Percentiles rank a stretch among this genome's conserved stretches.
Conservation (phyloP, 2,797 vertebrate genomes). For the Nyctibius grandis region DNA sequence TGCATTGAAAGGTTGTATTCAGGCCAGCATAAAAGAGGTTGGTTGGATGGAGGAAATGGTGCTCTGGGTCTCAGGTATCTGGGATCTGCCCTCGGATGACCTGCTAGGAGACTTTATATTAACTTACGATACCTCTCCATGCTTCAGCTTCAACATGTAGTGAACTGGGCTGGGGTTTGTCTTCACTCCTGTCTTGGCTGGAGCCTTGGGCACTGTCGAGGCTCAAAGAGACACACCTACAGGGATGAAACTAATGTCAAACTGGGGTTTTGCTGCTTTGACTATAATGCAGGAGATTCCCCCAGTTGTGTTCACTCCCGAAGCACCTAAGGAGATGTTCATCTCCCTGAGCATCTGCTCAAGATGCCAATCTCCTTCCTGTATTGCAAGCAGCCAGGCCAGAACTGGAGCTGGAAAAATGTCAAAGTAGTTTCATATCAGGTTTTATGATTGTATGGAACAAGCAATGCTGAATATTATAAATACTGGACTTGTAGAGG, state of each 20-base stretch:
- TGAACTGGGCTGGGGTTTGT: background rate
- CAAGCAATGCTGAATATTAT: constrained; percentile 27
- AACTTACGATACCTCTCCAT: background rate
- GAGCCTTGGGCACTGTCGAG: background rate
- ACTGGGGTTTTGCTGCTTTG: background rate
- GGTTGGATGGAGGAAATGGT: fast-evolving
- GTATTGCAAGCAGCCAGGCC: background rate
- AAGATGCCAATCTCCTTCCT: background rate
- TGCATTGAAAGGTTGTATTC: background rate
- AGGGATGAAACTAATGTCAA: background rate
- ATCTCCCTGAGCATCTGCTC: background rate
- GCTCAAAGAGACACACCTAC: background rate
- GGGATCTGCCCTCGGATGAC: background rate
- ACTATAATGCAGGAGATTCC: background rate
- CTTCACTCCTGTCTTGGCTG: background rate
- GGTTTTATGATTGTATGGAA: background rate
- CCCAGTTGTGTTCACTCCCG: background rate
- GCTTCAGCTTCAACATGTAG: background rate
- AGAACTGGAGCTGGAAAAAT: background rate
- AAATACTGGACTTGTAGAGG: constrained; percentile 70
- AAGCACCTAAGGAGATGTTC: background rate
- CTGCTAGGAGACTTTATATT: background rate
- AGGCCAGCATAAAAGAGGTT: background rate
- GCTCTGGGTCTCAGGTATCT: background rate
- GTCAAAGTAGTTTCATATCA: background rate